Conservation (phyloP, 2,797 vertebrate genomes). For the Poecilia picta region DNA sequence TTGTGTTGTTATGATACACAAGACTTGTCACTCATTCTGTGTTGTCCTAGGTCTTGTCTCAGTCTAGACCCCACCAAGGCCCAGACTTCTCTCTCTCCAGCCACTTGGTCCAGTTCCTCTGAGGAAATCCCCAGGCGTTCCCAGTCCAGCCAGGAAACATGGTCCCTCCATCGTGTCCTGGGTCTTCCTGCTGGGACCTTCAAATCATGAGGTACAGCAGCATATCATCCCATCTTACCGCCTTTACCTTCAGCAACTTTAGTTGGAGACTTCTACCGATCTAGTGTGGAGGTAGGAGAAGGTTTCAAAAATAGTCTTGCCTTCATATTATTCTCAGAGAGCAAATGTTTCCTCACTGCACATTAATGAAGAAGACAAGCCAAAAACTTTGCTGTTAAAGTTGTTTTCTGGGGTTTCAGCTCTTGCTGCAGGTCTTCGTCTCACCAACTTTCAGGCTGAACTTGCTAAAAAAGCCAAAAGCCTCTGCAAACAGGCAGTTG, state of each 20-base stretch:
- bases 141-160: no score
- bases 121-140: neutral
- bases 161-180: no score
- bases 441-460: neutral
- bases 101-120: neutral
- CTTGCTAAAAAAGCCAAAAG: neutral
- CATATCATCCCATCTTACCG: no score
- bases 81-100: no score
- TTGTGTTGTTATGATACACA: neutral
- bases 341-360: neutral
- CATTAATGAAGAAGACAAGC: neutral
- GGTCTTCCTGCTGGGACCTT: no score
- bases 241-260: neutral
- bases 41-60: neutral
- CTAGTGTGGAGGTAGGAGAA: neutral
- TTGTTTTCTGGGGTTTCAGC: neutral
- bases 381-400: neutral
- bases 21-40: neutral
- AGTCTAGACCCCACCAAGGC: neutral
- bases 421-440: neutral
- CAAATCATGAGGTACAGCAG: no score
- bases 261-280: neutral
- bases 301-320: neutral
- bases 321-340: neutral
- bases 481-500: no score